These are phyloP conservation scores for Fragum sueziense DNA, from an alignment of 2,888 invertebrate genomes.

Conservation along the genomic window DNA sequence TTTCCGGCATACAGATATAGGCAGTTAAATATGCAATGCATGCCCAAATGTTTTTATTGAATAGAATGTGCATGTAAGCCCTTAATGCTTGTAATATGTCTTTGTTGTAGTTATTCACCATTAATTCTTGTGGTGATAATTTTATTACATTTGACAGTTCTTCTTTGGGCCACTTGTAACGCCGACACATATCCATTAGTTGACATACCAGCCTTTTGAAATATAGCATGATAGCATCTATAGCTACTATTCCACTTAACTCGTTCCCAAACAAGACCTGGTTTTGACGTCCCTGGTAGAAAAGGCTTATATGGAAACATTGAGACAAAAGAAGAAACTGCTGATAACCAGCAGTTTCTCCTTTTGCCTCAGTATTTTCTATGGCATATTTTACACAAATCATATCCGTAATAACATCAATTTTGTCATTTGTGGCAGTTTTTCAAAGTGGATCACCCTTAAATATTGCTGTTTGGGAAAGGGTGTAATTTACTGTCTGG, in stretches of 20 bases:
- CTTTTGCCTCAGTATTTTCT: too few species aligned
- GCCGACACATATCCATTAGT: background rate
- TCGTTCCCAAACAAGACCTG: too few species aligned
- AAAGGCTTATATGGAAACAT: too few species aligned
- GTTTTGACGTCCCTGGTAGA: too few species aligned
- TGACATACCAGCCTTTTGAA: slow-evolving; percentile 19
- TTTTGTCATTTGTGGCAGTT: too few species aligned
- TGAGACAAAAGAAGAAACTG: too few species aligned
- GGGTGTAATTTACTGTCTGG: background rate
- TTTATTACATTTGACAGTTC: slow-evolving; percentile 32
- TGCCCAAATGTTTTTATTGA: slow-evolving; percentile 47
- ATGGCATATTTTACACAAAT: too few species aligned
- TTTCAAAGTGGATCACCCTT: too few species aligned
- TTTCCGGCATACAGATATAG: slow-evolving; percentile 49
- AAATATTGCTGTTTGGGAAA: too few species aligned
- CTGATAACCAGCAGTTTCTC: too few species aligned
- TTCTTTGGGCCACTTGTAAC: slow-evolving; percentile 25
- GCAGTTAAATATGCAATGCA: slow-evolving; percentile 34
- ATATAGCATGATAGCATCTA: slow-evolving; percentile 1
- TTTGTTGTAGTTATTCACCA: slow-evolving; percentile 45
- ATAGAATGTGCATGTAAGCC: slow-evolving; percentile 2
- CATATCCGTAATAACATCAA: too few species aligned
- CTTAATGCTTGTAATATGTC: slow-evolving; percentile 37
- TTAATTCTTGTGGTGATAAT: slow-evolving; percentile 24
- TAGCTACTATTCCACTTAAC: background rate